Base-by-base conservation (phyloP, 1,140 invertebrate species). In the Arion vulgaris region DNA sequence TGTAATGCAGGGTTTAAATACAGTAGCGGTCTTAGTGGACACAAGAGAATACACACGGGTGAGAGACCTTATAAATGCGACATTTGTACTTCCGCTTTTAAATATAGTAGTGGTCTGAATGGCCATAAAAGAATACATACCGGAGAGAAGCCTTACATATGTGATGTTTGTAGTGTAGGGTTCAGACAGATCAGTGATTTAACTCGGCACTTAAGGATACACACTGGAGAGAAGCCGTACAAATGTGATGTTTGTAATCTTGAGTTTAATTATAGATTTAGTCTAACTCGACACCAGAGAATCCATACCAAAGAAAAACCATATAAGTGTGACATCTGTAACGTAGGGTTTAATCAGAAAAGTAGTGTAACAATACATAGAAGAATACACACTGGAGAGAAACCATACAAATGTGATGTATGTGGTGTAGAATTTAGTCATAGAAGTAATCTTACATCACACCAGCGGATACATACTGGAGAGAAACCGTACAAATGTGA, bases 401-500 rank as follows among this genome's bases (percentile, higher is more conserved):
- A n/a, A n/a, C n/a, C n/a, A n/a, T n/a, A n/a, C 38, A 26, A 73
- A 41, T 73, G 71, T 41, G 9, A 41, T 13, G 36, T 36, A 7
- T 73, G 71, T 41, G 34, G n/a, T 7, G 41, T 15, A 49, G 32
- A 26, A 41, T 75, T 75, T 49, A 17, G 9, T 13, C 23, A 39
- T 19, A 39, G 45, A 2, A 66, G 34, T 68, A 17, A 66, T n/a
- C 38, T 62, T 0, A 68, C 51, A 17, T 26, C 7, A 28, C 77
- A 79, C 26, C 51, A 62, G 28, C 66, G 36, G 41, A 41, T 79
- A 23, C 77, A 79, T 34, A 68, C 77, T 19, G 57, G 75, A 13
- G 75, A 51, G 36, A 41, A 49, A 17, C 75, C 75, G 9, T 66
- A 66, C 62, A 66, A 32, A 32, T 66, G 62, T 66, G 62, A 66